Conservation (phyloP, 2,113 vertebrate genomes). For the Upupa epops region DNA sequence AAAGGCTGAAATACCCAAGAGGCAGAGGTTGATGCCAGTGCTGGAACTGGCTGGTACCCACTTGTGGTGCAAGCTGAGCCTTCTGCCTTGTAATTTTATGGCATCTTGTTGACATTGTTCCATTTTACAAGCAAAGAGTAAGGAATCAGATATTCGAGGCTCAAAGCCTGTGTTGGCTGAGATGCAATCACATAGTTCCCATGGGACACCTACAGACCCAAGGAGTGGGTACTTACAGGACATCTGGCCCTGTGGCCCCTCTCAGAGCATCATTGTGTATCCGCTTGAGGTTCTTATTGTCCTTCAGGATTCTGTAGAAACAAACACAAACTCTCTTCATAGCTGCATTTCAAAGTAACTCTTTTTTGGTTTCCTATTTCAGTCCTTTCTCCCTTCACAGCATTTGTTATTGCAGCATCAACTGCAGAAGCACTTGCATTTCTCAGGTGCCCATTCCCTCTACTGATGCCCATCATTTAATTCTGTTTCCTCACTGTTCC, state of each 20-base stretch:
- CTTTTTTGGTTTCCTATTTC: neutral
- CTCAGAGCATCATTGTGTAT: conserved; percentile 85
- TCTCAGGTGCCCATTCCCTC: neutral
- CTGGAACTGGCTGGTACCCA: neutral
- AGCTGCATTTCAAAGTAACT: neutral
- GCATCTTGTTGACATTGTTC: neutral
- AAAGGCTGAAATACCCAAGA: neutral
- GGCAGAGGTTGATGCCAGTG: neutral
- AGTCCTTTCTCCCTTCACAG: neutral
- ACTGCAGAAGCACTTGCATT: neutral
- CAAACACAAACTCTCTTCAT: neutral
- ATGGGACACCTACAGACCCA: neutral
- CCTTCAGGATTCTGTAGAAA: conserved; percentile 82
- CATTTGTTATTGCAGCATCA: neutral
- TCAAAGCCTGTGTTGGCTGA: neutral
- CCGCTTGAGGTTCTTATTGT: conserved; percentile 80
- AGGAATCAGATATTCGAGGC: neutral
- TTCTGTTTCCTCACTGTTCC: too few species aligned
- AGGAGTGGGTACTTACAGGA: conserved; percentile 82
- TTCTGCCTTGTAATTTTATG: neutral
- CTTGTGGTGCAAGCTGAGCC: neutral
- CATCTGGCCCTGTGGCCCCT: conserved; percentile 83
- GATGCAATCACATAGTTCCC: neutral
- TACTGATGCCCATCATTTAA: neutral
- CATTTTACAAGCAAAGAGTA: neutral